phyloP scores from a whole-genome alignment of 2,797 vertebrate genomes.

The Trachops cirrhosus region DNA sequence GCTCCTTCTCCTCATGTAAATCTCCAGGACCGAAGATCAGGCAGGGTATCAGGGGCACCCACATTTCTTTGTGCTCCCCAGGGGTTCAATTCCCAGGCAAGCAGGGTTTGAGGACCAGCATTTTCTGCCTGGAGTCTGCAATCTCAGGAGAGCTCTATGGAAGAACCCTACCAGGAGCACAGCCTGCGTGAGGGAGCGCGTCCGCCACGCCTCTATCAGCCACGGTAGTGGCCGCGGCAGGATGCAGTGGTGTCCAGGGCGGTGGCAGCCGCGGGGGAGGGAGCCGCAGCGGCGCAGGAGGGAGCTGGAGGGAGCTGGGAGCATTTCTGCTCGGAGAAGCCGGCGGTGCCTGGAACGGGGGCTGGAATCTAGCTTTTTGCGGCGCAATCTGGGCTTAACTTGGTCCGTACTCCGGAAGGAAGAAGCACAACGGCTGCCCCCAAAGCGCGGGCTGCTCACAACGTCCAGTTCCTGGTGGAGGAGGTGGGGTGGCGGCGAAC shows the following conservation, averaged over 20 bases:
- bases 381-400: slow-evolving; percentile 70
- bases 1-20: neutral
- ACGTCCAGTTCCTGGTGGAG: neutral
- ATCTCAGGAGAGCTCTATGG: neutral
- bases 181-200: neutral
- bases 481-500: no score
- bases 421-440: slow-evolving; percentile 41
- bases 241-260: slow-evolving; percentile 78
- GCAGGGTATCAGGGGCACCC: neutral
- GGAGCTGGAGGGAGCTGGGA: slow-evolving; percentile 67
- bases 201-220: slow-evolving; percentile 15
- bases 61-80: neutral
- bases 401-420: neutral
- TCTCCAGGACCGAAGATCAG: accelerated
- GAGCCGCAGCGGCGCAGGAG: slow-evolving; percentile 66
- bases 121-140: neutral
- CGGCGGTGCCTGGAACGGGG: slow-evolving; percentile 81
- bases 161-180: neutral
- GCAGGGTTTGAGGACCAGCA: neutral
- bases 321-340: slow-evolving; percentile 83
- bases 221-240: slow-evolving; percentile 79
- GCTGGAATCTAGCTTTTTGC: slow-evolving; percentile 84
- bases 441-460: slow-evolving; percentile 45
- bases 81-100: neutral
- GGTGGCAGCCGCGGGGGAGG: slow-evolving; percentile 75